These are phyloP conservation scores for Papilio demoleus DNA, from an alignment of 2,888 invertebrate species.

Conservation along the genomic window DNA sequence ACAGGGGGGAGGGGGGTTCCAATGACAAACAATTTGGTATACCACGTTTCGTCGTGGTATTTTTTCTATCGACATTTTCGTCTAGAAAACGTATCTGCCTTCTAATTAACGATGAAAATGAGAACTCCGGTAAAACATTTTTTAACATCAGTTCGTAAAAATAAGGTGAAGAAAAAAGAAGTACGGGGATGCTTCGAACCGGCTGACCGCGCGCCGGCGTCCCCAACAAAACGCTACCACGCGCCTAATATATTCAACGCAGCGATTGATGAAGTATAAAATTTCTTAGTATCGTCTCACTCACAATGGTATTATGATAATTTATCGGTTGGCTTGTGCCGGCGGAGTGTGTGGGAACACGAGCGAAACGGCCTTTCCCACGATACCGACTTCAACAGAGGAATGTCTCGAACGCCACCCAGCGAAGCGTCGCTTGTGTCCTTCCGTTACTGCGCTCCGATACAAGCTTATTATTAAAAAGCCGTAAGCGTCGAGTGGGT, in stretches of 20 bases:
- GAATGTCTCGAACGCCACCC: conserved; percentile 62
- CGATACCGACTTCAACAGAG: conserved; percentile 61
- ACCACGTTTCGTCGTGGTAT: too few species aligned
- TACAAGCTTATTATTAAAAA: conserved; percentile 48
- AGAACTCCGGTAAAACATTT: too few species aligned
- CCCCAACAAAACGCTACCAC: conserved; percentile 76
- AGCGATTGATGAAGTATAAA: conserved; percentile 83
- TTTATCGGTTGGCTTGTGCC: conserved; percentile 84
- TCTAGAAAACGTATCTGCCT: too few species aligned
- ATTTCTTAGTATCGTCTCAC: conserved; percentile 84
- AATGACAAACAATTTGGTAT: too few species aligned
- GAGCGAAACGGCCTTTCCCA: conserved; percentile 83
- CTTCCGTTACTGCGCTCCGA: conserved; percentile 51
- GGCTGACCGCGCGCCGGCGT: conserved; percentile 59
- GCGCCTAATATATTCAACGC: conserved; percentile 83
- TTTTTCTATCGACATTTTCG: too few species aligned
- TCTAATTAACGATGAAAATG: too few species aligned
- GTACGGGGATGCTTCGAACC: conserved; percentile 53
- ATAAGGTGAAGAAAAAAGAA: conserved; percentile 57
- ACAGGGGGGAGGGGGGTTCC: too few species aligned
- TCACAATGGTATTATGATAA: conserved; percentile 84
- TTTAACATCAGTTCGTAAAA: too few species aligned
- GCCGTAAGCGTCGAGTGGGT: conserved; percentile 61
- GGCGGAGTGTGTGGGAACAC: conserved; percentile 84
- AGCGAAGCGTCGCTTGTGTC: conserved; percentile 62